These are phyloP conservation scores for Campoplex nolae DNA, from an alignment of 2,888 invertebrate species.

Conservation along the genomic window DNA sequence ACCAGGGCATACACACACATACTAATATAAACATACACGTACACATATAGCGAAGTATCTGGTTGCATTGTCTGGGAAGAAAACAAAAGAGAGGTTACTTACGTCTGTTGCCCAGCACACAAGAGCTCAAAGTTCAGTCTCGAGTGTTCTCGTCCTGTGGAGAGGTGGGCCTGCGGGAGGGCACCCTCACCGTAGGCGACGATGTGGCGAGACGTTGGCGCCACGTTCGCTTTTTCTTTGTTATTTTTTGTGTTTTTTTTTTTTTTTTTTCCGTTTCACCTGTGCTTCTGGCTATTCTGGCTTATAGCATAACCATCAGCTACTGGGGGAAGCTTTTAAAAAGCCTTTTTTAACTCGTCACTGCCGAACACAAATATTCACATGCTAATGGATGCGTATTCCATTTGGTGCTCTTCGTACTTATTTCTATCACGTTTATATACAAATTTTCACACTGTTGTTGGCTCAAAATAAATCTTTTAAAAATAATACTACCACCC, in stretches of 20 bases:
- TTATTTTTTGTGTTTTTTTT: slow-evolving; percentile 13
- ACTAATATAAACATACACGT: slow-evolving; percentile 28
- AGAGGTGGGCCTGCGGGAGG: slow-evolving; percentile 11
- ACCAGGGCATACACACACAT: slow-evolving; percentile 7
- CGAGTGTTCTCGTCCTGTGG: slow-evolving; percentile 73
- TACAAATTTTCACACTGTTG: background rate
- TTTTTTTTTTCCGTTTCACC: slow-evolving; percentile 43
- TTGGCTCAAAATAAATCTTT: background rate
- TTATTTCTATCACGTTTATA: background rate
- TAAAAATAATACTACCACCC: background rate
- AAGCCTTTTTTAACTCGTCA: slow-evolving; percentile 12
- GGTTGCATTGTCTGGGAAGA: slow-evolving; percentile 77
- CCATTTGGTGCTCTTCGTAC: background rate
- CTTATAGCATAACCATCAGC: slow-evolving; percentile 22
- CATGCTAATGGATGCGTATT: too few species aligned
- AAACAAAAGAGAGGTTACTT: slow-evolving; percentile 81
- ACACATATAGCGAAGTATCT: slow-evolving; percentile 48
- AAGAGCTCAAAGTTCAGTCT: slow-evolving; percentile 81
- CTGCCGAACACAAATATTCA: background rate
- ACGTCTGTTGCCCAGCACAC: slow-evolving; percentile 75
- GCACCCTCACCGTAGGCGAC: slow-evolving; percentile 22
- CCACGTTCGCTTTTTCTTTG: slow-evolving; percentile 25
- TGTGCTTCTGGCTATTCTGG: slow-evolving; percentile 46
- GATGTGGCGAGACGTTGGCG: slow-evolving; percentile 66
- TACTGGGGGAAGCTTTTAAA: slow-evolving; percentile 26